phyloP scores from a whole-genome alignment of 2,113 vertebrate species.

The Sinocyclocheilus grahami region DNA sequence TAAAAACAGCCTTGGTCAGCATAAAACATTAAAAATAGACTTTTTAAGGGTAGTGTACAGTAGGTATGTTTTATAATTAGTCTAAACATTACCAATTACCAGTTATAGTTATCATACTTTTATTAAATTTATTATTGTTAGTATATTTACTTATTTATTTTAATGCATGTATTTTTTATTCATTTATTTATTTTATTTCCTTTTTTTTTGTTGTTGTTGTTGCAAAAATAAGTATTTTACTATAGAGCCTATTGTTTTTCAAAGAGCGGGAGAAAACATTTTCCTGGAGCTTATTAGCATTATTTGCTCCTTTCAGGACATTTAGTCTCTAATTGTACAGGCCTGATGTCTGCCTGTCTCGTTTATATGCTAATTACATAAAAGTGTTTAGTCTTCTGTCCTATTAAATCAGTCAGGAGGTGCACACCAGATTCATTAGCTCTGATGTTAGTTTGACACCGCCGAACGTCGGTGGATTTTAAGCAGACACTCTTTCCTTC shows the following conservation, averaged over 20 bases:
- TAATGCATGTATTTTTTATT: too few species aligned
- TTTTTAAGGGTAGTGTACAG: not conserved
- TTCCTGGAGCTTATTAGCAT: conserved; percentile 39
- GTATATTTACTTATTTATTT: too few species aligned
- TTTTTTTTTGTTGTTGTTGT: not conserved
- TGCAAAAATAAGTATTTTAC: not conserved
- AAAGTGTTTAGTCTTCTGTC: conserved; percentile 65
- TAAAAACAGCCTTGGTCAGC: not conserved
- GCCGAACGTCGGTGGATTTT: conserved; percentile 60
- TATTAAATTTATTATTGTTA: too few species aligned
- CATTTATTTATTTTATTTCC: too few species aligned
- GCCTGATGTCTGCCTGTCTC: conserved; percentile 59
- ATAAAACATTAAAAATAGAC: too few species aligned
- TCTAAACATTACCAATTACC: not conserved
- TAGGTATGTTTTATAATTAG: not conserved
- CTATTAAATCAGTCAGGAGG: conserved; percentile 64
- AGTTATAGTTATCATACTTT: too few species aligned
- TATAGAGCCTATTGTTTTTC: not conserved
- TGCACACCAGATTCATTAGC: conserved; percentile 61
- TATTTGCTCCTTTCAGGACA: conserved; percentile 56
- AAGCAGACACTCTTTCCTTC: conserved; percentile 42
- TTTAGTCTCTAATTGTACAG: conserved; percentile 57
- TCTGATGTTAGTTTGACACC: conserved; percentile 57
- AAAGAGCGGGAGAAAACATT: not conserved
- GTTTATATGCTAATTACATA: conserved; percentile 66